phyloP scores from a whole-genome alignment of 2,113 vertebrate genomes.

The Prochilodus magdalenae region DNA sequence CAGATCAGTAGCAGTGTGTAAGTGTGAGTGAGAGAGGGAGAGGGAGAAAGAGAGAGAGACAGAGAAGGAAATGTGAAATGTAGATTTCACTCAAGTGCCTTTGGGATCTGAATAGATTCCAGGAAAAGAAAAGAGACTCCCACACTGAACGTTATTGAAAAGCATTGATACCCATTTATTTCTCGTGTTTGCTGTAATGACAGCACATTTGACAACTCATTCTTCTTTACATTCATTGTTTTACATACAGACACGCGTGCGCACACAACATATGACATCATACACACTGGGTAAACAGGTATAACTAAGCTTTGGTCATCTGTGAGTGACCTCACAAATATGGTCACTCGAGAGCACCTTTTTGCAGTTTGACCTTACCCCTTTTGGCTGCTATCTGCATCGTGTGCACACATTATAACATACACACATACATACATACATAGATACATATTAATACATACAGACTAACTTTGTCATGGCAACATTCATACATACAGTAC shows the following conservation, averaged over 20 bases:
- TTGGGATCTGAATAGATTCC: constrained; percentile 15
- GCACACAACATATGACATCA: constrained; percentile 11
- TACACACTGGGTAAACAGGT: constrained; percentile 56
- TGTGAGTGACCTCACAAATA: constrained; percentile 63
- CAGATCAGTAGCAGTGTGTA: not conserved
- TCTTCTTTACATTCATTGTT: constrained; percentile 49
- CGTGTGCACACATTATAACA: constrained; percentile 3
- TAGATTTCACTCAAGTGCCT: constrained; percentile 17
- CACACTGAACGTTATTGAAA: constrained; percentile 63
- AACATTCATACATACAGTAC: not conserved
- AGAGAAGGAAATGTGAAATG: not conserved
- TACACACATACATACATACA: constrained; percentile 13
- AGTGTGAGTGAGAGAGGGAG: not conserved
- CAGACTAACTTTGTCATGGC: constrained; percentile 33
- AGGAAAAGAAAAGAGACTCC: constrained; percentile 61
- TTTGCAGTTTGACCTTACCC: constrained; percentile 71
- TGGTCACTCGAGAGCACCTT: constrained; percentile 70
- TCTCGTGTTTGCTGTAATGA: constrained; percentile 48
- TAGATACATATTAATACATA: constrained; percentile 8
- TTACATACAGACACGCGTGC: constrained; percentile 26
- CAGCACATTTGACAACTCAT: constrained; percentile 29
- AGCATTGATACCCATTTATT: constrained; percentile 76
- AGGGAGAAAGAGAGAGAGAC: not conserved
- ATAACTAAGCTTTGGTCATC: constrained; percentile 74
- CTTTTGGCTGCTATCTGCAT: constrained; percentile 39